Conservation (phyloP, 1,140 invertebrate species). For the Lutraria rhynchaena region DNA sequence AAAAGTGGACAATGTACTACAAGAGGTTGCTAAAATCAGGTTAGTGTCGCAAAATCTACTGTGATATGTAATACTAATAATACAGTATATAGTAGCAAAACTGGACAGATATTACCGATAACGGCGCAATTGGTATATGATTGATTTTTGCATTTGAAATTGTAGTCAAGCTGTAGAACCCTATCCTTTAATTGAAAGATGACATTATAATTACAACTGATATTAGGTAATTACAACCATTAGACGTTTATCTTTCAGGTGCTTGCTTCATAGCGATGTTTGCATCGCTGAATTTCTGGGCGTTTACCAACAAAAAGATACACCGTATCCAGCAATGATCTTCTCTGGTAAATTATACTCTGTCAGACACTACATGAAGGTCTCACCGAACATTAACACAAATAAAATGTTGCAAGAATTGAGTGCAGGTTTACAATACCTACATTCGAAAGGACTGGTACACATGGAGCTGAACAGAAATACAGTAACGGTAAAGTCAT, state of each 20-base stretch:
- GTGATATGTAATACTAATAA: no score
- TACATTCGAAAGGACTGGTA: conserved; percentile 59
- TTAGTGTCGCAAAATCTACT: no score
- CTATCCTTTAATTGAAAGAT: background rate
- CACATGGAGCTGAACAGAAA: conserved; percentile 53
- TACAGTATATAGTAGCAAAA: no score
- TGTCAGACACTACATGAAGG: conserved; percentile 47
- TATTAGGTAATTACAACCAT: background rate
- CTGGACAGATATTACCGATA: background rate
- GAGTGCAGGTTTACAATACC: conserved; percentile 61
- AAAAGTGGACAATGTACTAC: conserved; percentile 15
- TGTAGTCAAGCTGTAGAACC: background rate
- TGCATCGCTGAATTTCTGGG: conserved; percentile 53
- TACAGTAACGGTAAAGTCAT: conserved; percentile 41
- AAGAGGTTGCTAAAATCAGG: conserved; percentile 51
- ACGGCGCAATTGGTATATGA: background rate
- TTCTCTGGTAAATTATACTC: conserved; percentile 64
- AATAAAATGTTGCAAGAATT: conserved; percentile 52
- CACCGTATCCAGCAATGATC: conserved; percentile 57
- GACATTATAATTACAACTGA: background rate
- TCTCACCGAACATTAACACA: conserved; percentile 30
- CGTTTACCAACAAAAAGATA: conserved; percentile 24
- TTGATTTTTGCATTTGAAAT: background rate
- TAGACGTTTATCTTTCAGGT: conserved; percentile 27
- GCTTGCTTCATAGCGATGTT: conserved; percentile 39